Conservation (phyloP, 2,113 vertebrate genomes). For the Okapia johnstoni region DNA sequence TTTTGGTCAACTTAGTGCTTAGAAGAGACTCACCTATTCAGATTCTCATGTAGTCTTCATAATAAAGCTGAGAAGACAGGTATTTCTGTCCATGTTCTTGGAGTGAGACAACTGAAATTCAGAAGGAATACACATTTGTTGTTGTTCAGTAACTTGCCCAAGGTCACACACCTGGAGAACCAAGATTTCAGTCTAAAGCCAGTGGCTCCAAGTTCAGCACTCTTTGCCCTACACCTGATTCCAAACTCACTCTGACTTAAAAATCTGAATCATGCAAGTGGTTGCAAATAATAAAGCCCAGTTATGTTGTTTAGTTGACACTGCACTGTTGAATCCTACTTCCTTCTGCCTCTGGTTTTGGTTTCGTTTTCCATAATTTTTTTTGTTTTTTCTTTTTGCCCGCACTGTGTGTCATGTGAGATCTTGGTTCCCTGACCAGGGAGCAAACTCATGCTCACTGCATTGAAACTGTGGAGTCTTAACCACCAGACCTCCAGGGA, state of each 20-base stretch:
- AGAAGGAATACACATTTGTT: background rate
- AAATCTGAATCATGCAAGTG: background rate
- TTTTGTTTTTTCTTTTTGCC: background rate
- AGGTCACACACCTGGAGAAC: background rate
- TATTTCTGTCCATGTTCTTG: background rate
- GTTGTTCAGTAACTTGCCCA: too few relatives aligned
- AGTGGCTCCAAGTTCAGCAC: background rate
- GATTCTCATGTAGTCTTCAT: background rate
- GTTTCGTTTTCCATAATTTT: background rate
- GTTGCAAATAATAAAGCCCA: background rate
- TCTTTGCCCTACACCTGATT: background rate
- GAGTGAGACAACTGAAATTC: background rate
- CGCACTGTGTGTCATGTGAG: accelerated
- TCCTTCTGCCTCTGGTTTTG: background rate
- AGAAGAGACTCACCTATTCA: background rate
- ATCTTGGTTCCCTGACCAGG: background rate
- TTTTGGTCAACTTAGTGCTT: background rate
- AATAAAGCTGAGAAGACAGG: background rate
- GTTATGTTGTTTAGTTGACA: background rate
- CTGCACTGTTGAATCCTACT: background rate
- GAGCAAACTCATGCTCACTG: background rate
- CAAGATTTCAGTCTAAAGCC: background rate
- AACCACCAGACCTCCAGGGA: background rate
- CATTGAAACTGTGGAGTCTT: background rate
- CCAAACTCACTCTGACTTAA: background rate